Base-by-base conservation (phyloP, 2,888 invertebrate genomes). In the Epinotia bilunana region DNA sequence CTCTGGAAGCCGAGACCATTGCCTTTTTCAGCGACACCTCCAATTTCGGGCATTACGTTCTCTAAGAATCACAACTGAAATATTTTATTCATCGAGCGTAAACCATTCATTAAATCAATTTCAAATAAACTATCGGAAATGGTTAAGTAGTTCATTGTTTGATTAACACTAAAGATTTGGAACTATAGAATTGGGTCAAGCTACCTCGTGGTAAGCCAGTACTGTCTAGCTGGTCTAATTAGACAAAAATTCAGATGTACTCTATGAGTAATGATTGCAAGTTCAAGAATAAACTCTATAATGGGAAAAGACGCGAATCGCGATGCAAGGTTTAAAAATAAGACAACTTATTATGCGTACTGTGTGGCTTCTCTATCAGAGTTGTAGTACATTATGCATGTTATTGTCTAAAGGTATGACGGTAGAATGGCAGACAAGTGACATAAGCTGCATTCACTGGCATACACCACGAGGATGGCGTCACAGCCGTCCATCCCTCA, bases 321-420 rank as follows among this genome's bases (percentile, higher is more conserved):
- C 39, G 49, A 23, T n/a, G 28, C 6, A 46, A 43, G 20, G 63
- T 72, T 63, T 65, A 65, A 65, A 53, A 65, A 53, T 65, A 65
- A 64, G 33, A 16, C 57, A 43, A 58, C 55, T 57, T 57, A 58
- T 43, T 68, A 68, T 58, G 68, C 68, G 39, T 39, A 55, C 68
- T 68, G 58, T 23, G 58, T 58, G 68, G 57, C 33, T 33, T 33
- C 23, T 53, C 49, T n/a, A 63, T 23, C 23, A 16, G 53, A 28
- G 16, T 53, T 53, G n/a, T 49, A 18, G 68, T 68, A 58, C 53
- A 33, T 69, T 57, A 60, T 69, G 69, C 43, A 69, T 11, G 58
- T 69, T 58, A 68, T 58, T 60, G 60, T 68, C 16, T 58, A 18
- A 9, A 43, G 18, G 60, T 58, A 60, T 33, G 61, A 33, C 20